phyloP scores from a whole-genome alignment of 2,888 invertebrate genomes.

The Conus canariensis region DNA sequence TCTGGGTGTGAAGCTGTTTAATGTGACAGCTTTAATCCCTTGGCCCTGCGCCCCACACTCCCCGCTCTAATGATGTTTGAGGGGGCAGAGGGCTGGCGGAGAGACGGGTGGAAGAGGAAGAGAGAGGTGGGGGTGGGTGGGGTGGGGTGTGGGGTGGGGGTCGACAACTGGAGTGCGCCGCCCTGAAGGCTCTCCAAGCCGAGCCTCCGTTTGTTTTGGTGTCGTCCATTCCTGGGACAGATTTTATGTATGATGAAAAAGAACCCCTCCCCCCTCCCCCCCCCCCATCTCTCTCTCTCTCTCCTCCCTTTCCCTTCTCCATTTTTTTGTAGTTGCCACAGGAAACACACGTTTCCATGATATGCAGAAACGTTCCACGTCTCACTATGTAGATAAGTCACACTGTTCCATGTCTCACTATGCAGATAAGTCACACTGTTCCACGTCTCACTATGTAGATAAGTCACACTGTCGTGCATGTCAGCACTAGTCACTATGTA shows the following conservation, averaged over 20 bases:
- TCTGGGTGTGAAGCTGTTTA: constrained; percentile 41
- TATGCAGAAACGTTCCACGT: no score
- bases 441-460: no score
- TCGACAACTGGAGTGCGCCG: neutral
- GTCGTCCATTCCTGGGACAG: neutral
- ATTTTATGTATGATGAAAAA: neutral
- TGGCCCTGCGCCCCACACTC: constrained; percentile 28
- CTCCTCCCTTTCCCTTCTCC: no score
- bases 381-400: no score
- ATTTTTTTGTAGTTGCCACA: no score
- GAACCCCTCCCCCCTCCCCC: no score
- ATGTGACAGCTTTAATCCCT: constrained; percentile 44
- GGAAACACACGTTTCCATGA: no score
- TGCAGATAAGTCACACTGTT: no score
- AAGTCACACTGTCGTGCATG: no score
- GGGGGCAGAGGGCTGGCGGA: constrained; percentile 23
- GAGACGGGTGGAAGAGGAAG: neutral
- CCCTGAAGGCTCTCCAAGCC: neutral
- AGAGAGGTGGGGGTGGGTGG: neutral
- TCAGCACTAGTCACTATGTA: no score
- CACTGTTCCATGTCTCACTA: no score
- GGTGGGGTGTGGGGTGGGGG: neutral
- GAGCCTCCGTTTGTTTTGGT: neutral
- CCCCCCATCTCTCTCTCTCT: no score
- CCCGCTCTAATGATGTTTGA: constrained; percentile 45